These are phyloP conservation scores for Timema podura DNA, from an alignment of 2,888 invertebrate species.

Conservation along the genomic window DNA sequence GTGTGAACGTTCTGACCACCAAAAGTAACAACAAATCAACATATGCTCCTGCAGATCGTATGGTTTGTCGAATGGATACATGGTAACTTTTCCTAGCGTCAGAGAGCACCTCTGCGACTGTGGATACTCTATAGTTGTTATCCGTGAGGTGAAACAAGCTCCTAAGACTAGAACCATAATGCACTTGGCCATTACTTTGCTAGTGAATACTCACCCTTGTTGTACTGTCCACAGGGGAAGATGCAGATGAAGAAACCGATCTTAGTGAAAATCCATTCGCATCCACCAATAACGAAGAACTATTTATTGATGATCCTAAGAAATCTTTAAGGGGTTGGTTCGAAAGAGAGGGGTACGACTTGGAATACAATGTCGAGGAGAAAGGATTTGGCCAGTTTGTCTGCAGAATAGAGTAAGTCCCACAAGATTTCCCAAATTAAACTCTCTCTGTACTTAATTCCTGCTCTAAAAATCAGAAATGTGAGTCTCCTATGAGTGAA, in stretches of 20 bases:
- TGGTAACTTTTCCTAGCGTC: too few species aligned
- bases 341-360: constrained; percentile 84
- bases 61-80: too few species aligned
- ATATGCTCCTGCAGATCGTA: too few species aligned
- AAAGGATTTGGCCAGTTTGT: constrained; percentile 79
- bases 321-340: constrained; percentile 91
- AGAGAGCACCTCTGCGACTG: too few species aligned
- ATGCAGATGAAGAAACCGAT: constrained; percentile 82
- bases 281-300: constrained; percentile 74
- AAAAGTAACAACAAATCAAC: too few species aligned
- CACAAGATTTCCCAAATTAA: too few species aligned
- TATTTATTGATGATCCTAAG: constrained; percentile 92
- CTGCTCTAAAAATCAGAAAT: too few species aligned
- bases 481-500: too few species aligned
- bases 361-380: constrained; percentile 84
- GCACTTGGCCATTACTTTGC: too few species aligned
- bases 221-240: constrained; percentile 56
- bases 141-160: background rate
- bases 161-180: background rate
- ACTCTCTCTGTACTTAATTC: too few species aligned
- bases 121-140: too few species aligned
- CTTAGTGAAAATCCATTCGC: constrained; percentile 81
- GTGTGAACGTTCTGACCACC: too few species aligned
- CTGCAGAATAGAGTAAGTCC: constrained; percentile 62
- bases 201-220: background rate